Conservation (phyloP, 2,113 vertebrate species). For the Tachycineta bicolor region DNA sequence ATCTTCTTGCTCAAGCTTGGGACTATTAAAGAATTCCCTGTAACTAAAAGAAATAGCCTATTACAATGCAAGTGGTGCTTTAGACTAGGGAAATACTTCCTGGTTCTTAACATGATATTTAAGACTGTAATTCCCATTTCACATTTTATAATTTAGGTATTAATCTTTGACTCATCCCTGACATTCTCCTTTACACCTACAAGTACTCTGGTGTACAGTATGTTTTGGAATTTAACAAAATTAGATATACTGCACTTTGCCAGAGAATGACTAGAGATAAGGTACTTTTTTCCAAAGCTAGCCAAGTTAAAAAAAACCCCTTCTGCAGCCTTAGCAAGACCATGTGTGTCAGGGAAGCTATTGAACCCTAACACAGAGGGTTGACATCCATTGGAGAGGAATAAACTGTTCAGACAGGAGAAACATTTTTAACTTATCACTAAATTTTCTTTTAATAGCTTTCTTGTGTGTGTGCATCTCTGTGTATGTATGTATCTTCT, state of each 20-base stretch:
- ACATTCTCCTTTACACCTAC: conserved; percentile 79
- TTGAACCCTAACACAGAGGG: background rate
- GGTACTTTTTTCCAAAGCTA: background rate
- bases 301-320: background rate
- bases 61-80: conserved; percentile 19
- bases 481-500: background rate
- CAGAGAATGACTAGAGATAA: conserved; percentile 26
- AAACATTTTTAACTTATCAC: background rate
- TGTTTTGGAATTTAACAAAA: conserved; percentile 71
- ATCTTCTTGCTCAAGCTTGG: background rate
- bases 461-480: background rate
- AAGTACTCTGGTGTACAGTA: conserved; percentile 66
- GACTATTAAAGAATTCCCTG: background rate
- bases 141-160: conserved; percentile 74
- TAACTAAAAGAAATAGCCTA: background rate
- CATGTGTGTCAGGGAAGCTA: background rate
- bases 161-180: conserved; percentile 81
- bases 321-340: conserved; percentile 7
- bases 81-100: conserved; percentile 64
- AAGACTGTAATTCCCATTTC: conserved; percentile 63
- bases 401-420: background rate
- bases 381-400: background rate
- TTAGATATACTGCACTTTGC: conserved; percentile 59
- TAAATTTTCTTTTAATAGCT: background rate
- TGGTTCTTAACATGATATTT: conserved; percentile 60